These are phyloP conservation scores for Perizoma affinitatum DNA, from an alignment of 2,888 invertebrate genomes.

Conservation along the genomic window DNA sequence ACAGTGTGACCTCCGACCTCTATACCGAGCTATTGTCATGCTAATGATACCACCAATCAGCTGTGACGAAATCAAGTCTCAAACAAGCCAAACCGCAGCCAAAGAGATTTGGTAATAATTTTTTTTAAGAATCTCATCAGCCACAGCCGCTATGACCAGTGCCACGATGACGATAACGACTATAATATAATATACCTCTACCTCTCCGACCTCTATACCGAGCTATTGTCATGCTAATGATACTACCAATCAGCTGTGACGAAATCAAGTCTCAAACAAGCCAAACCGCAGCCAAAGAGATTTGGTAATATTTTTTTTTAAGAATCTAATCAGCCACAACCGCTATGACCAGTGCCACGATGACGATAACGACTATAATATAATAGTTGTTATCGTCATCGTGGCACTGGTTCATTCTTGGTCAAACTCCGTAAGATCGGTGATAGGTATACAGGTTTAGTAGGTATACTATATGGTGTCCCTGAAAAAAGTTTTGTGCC, in stretches of 20 bases:
- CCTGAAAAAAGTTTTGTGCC: too few species aligned
- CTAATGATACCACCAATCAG: conserved; percentile 64
- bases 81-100: conserved; percentile 32
- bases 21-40: conserved; percentile 70
- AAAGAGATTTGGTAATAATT: too few species aligned
- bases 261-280: conserved; percentile 39
- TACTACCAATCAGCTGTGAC: conserved; percentile 61
- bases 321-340: not conserved
- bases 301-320: too few species aligned
- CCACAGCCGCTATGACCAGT: too few species aligned
- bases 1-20: conserved; percentile 71
- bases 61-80: conserved; percentile 49
- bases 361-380: too few species aligned
- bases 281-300: conserved; percentile 26
- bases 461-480: too few species aligned
- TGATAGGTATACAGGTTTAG: too few species aligned
- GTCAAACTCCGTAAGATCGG: too few species aligned
- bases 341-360: too few species aligned
- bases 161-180: too few species aligned
- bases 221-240: conserved; percentile 74
- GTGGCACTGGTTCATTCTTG: not conserved
- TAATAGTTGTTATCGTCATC: too few species aligned
- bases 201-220: conserved; percentile 69
- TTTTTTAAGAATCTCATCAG: conserved; percentile 3
- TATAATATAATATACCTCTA: too few species aligned